These are phyloP conservation scores for Stylophora pistillata DNA, from an alignment of 64 coral and sea anemone genomes.

Conservation along the genomic window DNA sequence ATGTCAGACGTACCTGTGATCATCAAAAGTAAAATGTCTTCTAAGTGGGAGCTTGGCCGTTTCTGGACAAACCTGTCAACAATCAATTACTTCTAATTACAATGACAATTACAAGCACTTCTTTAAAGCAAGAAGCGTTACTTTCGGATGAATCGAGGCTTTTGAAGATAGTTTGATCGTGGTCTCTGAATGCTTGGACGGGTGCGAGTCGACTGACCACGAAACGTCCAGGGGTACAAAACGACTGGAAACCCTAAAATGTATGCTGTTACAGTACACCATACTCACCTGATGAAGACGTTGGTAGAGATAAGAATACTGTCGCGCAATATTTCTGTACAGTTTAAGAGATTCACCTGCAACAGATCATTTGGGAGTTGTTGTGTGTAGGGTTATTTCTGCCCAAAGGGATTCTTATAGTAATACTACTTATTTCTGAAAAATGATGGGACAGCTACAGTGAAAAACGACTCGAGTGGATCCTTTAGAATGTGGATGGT, in stretches of 20 bases:
- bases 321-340: conserved; percentile 90
- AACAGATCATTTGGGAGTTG: neutral
- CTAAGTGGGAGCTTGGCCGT: conserved; percentile 64
- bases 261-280: neutral
- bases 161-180: too few species aligned
- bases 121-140: too few species aligned
- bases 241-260: neutral
- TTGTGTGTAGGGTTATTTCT: too few species aligned
- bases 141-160: too few species aligned
- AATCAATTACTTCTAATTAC: neutral
- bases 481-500: too few species aligned
- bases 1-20: conserved; percentile 52
- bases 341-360: conserved; percentile 83
- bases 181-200: too few species aligned
- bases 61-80: conserved; percentile 57
- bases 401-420: too few species aligned
- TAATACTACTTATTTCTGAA: too few species aligned
- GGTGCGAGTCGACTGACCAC: neutral
- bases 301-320: conserved; percentile 94
- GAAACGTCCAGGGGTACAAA: neutral
- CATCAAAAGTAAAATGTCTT: conserved; percentile 68
- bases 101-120: too few species aligned
- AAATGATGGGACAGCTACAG: too few species aligned
- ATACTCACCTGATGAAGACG: conserved; percentile 11
- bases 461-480: too few species aligned